A percentile compares a stretch with the other conserved stretches of the same genome.
Evolutionary conservation across 2,888 invertebrate species (phyloP).

Genomic region (Brenthis ino): DNA sequence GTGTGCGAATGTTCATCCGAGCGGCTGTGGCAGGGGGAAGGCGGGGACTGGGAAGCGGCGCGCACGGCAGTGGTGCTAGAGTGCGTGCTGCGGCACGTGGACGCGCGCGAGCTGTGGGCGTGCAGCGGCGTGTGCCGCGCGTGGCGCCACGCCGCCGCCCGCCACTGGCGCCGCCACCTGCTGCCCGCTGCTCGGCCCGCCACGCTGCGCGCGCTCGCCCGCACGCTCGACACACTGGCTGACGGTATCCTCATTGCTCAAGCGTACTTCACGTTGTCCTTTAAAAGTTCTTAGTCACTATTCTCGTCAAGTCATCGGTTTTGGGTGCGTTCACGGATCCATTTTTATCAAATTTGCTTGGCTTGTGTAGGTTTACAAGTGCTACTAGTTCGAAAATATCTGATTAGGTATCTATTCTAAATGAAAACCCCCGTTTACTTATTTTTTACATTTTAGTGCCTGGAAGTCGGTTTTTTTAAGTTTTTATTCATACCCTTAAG

Average conservation of each 20-base stretch:
- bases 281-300: too few relatives aligned
- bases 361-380: too few relatives aligned
- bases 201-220: constrained; percentile 37
- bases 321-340: too few relatives aligned
- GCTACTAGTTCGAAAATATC: too few relatives aligned
- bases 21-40: constrained; percentile 29
- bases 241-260: constrained; percentile 15
- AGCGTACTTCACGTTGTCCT: too few relatives aligned
- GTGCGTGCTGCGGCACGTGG: constrained; percentile 53
- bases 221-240: constrained; percentile 14
- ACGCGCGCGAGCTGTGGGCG: constrained; percentile 49
- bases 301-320: too few relatives aligned
- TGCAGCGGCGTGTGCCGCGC: constrained; percentile 55
- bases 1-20: not conserved
- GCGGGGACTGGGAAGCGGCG: constrained; percentile 16
- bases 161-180: constrained; percentile 57
- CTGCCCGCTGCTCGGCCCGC: constrained; percentile 34
- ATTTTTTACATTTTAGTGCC: too few relatives aligned
- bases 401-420: too few relatives aligned
- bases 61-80: constrained; percentile 42
- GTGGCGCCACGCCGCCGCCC: constrained; percentile 58
- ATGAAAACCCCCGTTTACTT: too few relatives aligned
- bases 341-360: too few relatives aligned
- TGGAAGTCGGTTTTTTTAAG: too few relatives aligned
- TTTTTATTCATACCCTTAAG: too few relatives aligned